Conservation (phyloP, 30 jellyfish, hydroid and myxozoan genomes). For the Nemopilema nomurai region DNA sequence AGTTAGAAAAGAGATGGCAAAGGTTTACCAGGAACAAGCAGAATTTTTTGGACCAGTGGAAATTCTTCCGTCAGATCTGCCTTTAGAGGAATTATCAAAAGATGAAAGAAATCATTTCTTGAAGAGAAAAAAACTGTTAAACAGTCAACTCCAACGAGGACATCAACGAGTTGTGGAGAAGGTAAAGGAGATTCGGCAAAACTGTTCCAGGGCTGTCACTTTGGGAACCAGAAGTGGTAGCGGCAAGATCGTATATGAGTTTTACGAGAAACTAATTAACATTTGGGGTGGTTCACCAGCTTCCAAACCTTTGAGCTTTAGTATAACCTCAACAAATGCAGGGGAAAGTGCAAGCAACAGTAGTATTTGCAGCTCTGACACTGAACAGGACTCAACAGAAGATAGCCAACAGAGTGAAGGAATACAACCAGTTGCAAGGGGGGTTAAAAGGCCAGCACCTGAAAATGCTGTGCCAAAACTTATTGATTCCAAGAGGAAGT, state of each 20-base stretch:
- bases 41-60: conserved; percentile 36
- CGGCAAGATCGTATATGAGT: conserved; percentile 43
- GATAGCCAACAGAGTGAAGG: too few species aligned
- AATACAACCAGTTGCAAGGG: neutral
- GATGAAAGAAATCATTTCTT: conserved; percentile 1
- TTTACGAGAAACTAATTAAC: conserved; percentile 25
- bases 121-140: neutral
- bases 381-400: too few species aligned
- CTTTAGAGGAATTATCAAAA: neutral
- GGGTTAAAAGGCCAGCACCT: neutral
- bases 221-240: conserved; percentile 59
- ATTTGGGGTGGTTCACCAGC: conserved; percentile 65
- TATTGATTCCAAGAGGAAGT: conserved; percentile 26
- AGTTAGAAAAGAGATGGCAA: conserved; percentile 50
- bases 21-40: neutral
- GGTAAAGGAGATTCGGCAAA: conserved; percentile 57
- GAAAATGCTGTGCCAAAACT: conserved; percentile 15
- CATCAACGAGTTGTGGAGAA: conserved; percentile 44
- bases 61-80: neutral
- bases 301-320: conserved; percentile 28
- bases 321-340: too few species aligned
- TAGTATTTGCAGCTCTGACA: too few species aligned
- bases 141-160: conserved; percentile 11
- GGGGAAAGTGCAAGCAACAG: too few species aligned
- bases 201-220: conserved; percentile 45